Base-by-base conservation (phyloP, 1,140 invertebrate genomes). In the Teleogryllus occipitalis region DNA sequence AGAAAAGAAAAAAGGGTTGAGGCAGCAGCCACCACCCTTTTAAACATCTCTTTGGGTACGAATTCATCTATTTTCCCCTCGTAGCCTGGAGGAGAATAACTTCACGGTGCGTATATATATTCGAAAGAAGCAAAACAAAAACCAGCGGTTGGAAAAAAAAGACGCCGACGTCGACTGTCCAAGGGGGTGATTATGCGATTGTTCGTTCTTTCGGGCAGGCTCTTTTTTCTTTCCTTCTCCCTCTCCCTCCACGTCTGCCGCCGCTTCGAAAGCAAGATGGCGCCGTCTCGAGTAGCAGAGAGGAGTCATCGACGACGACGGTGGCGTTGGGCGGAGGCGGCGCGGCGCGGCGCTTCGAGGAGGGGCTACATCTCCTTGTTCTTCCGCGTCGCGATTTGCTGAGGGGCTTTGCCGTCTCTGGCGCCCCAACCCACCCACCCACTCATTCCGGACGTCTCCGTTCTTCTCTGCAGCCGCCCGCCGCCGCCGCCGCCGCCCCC, bases 31-130 rank as follows among this genome's bases (percentile, higher is more conserved):
- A 65, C 54, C 54, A 65, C 10, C 54, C 54, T 65, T 65, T 65
- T 65, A 65, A 65, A 65, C 10, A 10, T 14, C 54, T 18, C 54
- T 65, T 65, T 65, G 54, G 54, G 54, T 65, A 14, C 54, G 54
- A 65, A 65, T 65, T 65, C 54, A 65, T 65, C 54, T 65, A 65
- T 65, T 65, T 65, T 65, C 54, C 54, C 54, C 54, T 65, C 54
- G 54, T 65, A 65, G 54, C 54, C 54, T 18, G 10, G 18, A 65
- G 54, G 54, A 65, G 54, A 18, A 65, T 14, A 65, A 65, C 54
- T 65, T 65, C 54, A 65, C 54, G 54, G 54, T 65, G 54, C 54
- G 54, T 65, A 65, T 65, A 65, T 65, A 65, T 65, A 65, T 65
- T 65, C 54, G 18, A 65, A 65, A 65, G 54, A 65, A 65, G 54